Conservation (phyloP, 2,888 invertebrate genomes). For the Limnephilus marmoratus region DNA sequence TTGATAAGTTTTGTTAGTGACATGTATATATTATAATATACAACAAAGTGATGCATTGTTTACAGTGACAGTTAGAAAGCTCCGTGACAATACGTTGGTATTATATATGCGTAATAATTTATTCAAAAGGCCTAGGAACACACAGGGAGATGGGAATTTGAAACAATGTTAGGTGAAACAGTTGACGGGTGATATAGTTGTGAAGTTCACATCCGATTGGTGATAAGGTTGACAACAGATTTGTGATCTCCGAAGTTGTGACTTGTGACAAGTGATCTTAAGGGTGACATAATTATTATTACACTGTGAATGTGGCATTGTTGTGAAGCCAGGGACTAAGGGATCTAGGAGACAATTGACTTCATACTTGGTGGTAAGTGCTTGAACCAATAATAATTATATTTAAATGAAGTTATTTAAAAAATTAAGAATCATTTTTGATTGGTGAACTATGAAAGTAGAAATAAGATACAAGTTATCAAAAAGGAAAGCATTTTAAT, state of each 20-base stretch:
- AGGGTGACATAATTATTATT: neutral
- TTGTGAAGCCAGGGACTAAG: neutral
- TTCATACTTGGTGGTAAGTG: slow-evolving; percentile 9
- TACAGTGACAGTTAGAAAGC: neutral
- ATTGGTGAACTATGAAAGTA: neutral
- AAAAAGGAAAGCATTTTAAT: no score
- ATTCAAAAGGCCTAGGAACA: neutral
- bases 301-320: neutral
- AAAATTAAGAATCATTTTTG: neutral
- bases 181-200: neutral
- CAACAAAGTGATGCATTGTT: neutral
- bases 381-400: neutral
- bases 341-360: neutral
- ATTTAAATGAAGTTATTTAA: neutral
- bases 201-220: neutral
- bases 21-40: neutral
- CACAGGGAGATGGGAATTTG: neutral
- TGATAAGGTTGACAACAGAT: slow-evolving; percentile 1
- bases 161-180: neutral
- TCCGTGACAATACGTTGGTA: neutral
- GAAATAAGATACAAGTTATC: neutral
- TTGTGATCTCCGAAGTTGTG: slow-evolving; percentile 3
- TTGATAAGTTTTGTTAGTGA: neutral
- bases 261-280: neutral
- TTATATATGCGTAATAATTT: neutral